Evolutionary conservation across 2,888 invertebrate genomes (phyloP).

Genomic region (Pediacus dermestoides): DNA sequence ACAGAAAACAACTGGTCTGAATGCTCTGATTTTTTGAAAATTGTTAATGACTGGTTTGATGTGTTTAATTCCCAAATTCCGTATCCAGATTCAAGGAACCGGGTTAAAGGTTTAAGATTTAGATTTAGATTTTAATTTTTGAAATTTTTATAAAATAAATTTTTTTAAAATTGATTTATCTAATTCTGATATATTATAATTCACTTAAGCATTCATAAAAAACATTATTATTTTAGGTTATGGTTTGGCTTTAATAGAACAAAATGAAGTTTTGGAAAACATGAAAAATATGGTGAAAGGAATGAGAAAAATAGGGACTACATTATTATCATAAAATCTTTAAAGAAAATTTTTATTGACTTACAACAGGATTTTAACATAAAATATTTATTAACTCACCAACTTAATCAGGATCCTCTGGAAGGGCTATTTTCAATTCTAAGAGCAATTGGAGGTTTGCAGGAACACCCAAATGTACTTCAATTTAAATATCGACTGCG

Average conservation of each 20-base stretch:
- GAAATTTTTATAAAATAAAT: too few relatives aligned
- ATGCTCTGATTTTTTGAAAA: conserved; percentile 20
- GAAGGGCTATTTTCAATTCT: conserved; percentile 24
- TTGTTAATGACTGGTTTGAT: conserved; percentile 29
- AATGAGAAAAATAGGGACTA: conserved; percentile 24
- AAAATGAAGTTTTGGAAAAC: conserved; percentile 22
- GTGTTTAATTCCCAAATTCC: conserved; percentile 23
- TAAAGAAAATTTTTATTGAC: conserved; percentile 15
- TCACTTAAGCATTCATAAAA: too few relatives aligned
- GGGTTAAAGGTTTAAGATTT: too few relatives aligned
- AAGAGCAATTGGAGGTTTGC: conserved; percentile 21
- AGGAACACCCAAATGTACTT: conserved; percentile 24
- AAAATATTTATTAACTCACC: conserved; percentile 18
- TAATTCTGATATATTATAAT: too few relatives aligned
- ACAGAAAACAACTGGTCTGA: conserved; percentile 23
- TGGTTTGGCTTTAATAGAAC: too few relatives aligned
- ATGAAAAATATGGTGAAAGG: conserved; percentile 17
- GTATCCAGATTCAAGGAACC: conserved; percentile 19
- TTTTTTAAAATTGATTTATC: too few relatives aligned
- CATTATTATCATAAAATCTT: conserved; percentile 18
- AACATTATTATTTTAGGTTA: too few relatives aligned
- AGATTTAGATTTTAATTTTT: too few relatives aligned
- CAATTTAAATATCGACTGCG: conserved; percentile 25
- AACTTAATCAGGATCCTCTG: conserved; percentile 20
- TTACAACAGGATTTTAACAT: conserved; percentile 15